phyloP scores from a whole-genome alignment of 1,140 invertebrate species.

The Drosophila sproati region DNA sequence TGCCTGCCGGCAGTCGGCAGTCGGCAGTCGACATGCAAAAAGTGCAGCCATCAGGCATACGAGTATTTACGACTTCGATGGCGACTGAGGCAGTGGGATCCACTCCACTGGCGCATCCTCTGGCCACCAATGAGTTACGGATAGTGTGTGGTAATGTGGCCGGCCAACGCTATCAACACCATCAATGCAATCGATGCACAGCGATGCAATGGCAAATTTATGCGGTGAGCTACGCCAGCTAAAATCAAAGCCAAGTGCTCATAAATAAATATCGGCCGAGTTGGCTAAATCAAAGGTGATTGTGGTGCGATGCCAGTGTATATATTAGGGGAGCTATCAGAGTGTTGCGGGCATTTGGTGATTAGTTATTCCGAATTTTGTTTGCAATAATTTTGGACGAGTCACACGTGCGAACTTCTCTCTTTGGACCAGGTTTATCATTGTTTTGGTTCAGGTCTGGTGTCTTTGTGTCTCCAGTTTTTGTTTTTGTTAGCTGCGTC shows the following conservation, averaged over 20 bases:
- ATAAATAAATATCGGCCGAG: slow-evolving; percentile 74
- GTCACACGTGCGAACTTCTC: slow-evolving; percentile 50
- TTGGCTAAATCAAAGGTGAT: slow-evolving; percentile 74
- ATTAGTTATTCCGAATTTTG: slow-evolving; percentile 68
- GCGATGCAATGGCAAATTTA: slow-evolving; percentile 49
- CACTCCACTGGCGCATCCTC: slow-evolving; percentile 1
- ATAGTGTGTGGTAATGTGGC: slow-evolving; percentile 47
- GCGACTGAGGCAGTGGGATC: slow-evolving; percentile 18
- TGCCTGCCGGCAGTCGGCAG: slow-evolving; percentile 50
- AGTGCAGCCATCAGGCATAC: slow-evolving; percentile 69
- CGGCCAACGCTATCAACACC: slow-evolving; percentile 7
- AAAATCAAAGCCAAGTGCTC: slow-evolving; percentile 72
- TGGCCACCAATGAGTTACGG: slow-evolving; percentile 49
- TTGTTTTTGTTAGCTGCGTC: slow-evolving; percentile 18
- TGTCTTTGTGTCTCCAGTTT: background rate
- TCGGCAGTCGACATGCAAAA: slow-evolving; percentile 64
- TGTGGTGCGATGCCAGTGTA: slow-evolving; percentile 32
- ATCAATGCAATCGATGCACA: slow-evolving; percentile 7
- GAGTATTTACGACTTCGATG: slow-evolving; percentile 66
- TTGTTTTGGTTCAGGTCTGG: background rate
- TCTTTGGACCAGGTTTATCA: slow-evolving; percentile 16
- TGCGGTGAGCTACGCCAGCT: slow-evolving; percentile 57
- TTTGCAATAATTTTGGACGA: slow-evolving; percentile 25
- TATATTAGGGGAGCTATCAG: slow-evolving; percentile 31
- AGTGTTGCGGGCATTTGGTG: slow-evolving; percentile 25